Conservation (phyloP, 1,140 invertebrate species). For the Drosophila quadrilineata region DNA sequence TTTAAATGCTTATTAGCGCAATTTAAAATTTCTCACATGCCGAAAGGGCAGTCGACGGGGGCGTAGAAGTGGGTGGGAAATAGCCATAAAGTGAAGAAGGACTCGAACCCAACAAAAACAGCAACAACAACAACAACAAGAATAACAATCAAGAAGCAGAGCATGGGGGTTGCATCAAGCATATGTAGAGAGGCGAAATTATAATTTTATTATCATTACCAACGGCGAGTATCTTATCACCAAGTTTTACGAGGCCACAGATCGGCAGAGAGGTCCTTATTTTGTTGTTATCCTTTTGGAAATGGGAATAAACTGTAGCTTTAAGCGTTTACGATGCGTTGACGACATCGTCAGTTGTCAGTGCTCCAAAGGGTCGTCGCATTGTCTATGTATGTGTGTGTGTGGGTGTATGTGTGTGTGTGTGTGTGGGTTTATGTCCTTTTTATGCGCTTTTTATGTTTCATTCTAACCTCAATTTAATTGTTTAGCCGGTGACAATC, state of each 20-base stretch:
- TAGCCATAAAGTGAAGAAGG: not conserved
- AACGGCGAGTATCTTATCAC: conserved; percentile 71
- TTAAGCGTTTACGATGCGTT: conserved; percentile 80
- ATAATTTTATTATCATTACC: conserved; percentile 81
- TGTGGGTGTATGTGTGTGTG: conserved; percentile 8
- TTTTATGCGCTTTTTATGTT: conserved; percentile 81
- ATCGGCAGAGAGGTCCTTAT: conserved; percentile 56
- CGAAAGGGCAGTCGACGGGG: conserved; percentile 18
- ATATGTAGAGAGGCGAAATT: conserved; percentile 69
- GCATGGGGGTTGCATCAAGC: conserved; percentile 14
- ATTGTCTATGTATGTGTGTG: not conserved
- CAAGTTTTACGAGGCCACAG: conserved; percentile 71
- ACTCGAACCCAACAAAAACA: not conserved
- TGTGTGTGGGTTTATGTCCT: conserved; percentile 57
- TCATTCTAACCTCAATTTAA: conserved; percentile 81
- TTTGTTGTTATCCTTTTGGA: conserved; percentile 57
- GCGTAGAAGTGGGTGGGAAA: not conserved
- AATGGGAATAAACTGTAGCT: conserved; percentile 80
- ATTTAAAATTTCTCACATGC: conserved; percentile 55
- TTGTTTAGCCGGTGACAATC: conserved; percentile 81
- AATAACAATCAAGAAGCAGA: conserved; percentile 4
- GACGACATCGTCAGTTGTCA: conserved; percentile 65
- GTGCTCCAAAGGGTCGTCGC: conserved; percentile 6
- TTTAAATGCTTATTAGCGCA: conserved; percentile 77
- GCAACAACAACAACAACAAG: no score